Conservation (phyloP, 2,797 vertebrate genomes). For the Psittacula derbiana region DNA sequence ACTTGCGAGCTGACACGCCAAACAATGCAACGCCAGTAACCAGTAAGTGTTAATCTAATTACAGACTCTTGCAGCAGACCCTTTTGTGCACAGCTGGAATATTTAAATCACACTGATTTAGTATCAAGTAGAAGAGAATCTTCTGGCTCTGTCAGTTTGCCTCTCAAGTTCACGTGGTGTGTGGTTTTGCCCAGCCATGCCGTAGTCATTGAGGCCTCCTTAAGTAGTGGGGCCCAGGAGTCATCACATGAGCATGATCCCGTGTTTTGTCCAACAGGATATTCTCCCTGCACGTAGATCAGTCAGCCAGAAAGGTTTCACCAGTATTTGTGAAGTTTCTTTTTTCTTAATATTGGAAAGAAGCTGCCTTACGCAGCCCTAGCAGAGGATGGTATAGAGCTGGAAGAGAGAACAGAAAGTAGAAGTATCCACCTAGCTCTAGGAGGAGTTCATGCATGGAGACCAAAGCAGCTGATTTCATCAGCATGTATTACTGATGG, state of each 20-base stretch:
- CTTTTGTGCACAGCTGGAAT: background rate
- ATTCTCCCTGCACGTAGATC: background rate
- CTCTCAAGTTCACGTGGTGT: background rate
- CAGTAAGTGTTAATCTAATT: slow-evolving; percentile 88
- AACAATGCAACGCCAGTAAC: slow-evolving; percentile 96
- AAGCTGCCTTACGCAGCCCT: background rate
- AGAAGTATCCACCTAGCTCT: background rate
- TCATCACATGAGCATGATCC: background rate
- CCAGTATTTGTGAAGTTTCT: background rate
- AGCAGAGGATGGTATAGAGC: background rate
- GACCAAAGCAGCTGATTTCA: background rate
- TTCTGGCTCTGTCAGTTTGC: background rate
- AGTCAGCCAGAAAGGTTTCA: background rate
- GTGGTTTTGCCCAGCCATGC: background rate
- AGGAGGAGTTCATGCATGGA: background rate
- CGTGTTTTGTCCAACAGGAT: background rate
- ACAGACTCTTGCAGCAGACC: background rate
- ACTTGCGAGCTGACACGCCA: slow-evolving; percentile 96
- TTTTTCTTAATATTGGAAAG: background rate
- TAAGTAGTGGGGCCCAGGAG: fast-evolving
- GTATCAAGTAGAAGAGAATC: background rate
- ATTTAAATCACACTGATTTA: background rate
- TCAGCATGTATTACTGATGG: background rate
- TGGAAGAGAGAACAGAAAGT: background rate
- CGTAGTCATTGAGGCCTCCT: background rate